Base-by-base conservation (phyloP, 1,140 invertebrate genomes). In the Luehdorfia chinensis region DNA sequence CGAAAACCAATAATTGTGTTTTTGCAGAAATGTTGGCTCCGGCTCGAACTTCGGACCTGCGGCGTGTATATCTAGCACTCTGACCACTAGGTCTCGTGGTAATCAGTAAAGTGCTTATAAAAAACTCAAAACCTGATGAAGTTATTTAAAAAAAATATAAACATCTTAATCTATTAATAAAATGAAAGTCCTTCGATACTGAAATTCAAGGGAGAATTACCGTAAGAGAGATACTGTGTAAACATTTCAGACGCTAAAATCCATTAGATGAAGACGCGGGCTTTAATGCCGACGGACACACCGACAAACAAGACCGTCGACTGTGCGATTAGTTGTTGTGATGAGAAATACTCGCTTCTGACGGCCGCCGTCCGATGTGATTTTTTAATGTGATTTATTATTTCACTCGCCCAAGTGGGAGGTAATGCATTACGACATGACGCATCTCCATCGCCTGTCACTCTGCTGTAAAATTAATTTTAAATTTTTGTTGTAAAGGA, bases 221-320 rank as follows among this genome's bases (percentile, higher is more conserved):
- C 21, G 12, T 27, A 16, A 19, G 34, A 45, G 48, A 41, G 55
- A 50, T 50, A 33, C 55, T 56, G 39, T 55, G 51, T 68, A 70
- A 70, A 74, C 65, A 74, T 60, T 50, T 51, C 50, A 55, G 36
- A 44, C 28, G 51, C 45, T 48, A 47, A 58, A 64, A 74, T 70
- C 70, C 74, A 76, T 74, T 74, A 74, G 64, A 76, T 68, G 59
- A 72, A 72, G 67, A 66, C 60, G 45, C 47, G 49, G 47, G 47
- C 54, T 57, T 66, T 68, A 60, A 66, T 58, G 57, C 51, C 16
- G 57, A 59, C 63, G 32, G 70, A 76, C 68, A 58, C 46, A 67
- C 59, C 65, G 74, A 74, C 70, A 75, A 70, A 71, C 72, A 72
- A 36, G 44, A 7, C 12, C 9, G 37, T 27, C 37, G 27, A 34